Base-by-base conservation (phyloP, 2,888 invertebrate genomes). In the Eupeodes latifasciatus region DNA sequence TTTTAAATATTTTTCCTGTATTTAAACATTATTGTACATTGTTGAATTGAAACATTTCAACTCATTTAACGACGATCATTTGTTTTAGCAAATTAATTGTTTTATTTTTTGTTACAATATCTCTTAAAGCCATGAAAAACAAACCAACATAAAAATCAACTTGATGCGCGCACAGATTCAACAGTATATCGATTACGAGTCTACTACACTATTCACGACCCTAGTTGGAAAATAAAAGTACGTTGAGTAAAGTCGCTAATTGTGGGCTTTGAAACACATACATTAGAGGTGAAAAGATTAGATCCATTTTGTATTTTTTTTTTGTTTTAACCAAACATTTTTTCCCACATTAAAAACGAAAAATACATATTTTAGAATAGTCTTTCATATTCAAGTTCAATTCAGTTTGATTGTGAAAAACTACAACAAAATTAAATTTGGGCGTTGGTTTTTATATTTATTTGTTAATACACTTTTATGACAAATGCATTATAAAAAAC, bases 211-310 rank as follows among this genome's bases (percentile, higher is more conserved):
- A 40, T 40, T 71, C n/a, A 67, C 10, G 5, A 40, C 16, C 12
- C 34, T 9, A 40, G 55, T 71, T 71, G 19, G 55, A 40, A 71
- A 55, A 71, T 16, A 14, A 55, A 71, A 55, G 53, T 71, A 40
- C 19, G 55, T 71, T 71, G 34, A 53, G 40, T 12, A 71, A 53
- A 40, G 55, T 55, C 69, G 69, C 69, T 71, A 53, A 71, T 71
- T 71, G 14, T 40, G 19, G 12, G 53, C 55, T 55, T 40, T 53
- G 9, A 40, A 55, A 55, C 34, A 36, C 9, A 6, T 27, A 66
- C 64, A 66, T 27, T 66, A 49, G 9, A 14, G 66, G 27, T n/a
- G 11, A 5, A 62, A 62, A 62, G 6, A 5, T 62, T 62, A 62
- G 9, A 34, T 34, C 3, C 7, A 59, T 34, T 34, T 34, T 34